Conservation (phyloP, 2,113 vertebrate genomes). For the Stigmatopora argus region DNA sequence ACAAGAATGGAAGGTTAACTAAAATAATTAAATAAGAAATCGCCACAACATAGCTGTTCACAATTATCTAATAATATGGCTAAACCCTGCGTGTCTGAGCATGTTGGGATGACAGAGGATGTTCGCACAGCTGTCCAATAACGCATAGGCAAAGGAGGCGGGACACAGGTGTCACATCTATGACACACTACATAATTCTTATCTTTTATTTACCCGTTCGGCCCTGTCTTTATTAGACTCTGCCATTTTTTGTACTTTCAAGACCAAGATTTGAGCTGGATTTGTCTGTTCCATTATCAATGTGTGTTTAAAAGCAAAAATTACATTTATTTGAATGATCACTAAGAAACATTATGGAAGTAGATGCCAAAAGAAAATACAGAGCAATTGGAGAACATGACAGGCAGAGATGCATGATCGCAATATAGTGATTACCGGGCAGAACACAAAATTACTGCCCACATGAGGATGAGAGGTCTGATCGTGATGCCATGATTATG, state of each 20-base stretch:
- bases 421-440: conserved; percentile 33
- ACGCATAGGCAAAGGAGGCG: conserved; percentile 50
- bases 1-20: too few species aligned
- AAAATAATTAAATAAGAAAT: too few species aligned
- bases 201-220: conserved; percentile 51
- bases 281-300: neutral
- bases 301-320: neutral
- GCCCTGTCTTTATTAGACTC: conserved; percentile 3
- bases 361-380: neutral
- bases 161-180: conserved; percentile 59
- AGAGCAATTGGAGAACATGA: conserved; percentile 6
- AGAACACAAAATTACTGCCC: conserved; percentile 38
- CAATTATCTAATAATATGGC: too few species aligned
- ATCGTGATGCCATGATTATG: conserved; percentile 31
- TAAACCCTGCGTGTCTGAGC: conserved; percentile 6
- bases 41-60: too few species aligned
- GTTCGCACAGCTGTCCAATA: conserved; percentile 65
- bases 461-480: conserved; percentile 37
- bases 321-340: neutral
- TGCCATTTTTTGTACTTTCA: conserved; percentile 10
- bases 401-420: conserved; percentile 13
- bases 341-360: neutral
- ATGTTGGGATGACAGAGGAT: conserved; percentile 21
- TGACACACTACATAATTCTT: conserved; percentile 54
- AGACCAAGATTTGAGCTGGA: neutral